Conservation (phyloP, 1,140 invertebrate genomes). For the Andrena cerasifolii region DNA sequence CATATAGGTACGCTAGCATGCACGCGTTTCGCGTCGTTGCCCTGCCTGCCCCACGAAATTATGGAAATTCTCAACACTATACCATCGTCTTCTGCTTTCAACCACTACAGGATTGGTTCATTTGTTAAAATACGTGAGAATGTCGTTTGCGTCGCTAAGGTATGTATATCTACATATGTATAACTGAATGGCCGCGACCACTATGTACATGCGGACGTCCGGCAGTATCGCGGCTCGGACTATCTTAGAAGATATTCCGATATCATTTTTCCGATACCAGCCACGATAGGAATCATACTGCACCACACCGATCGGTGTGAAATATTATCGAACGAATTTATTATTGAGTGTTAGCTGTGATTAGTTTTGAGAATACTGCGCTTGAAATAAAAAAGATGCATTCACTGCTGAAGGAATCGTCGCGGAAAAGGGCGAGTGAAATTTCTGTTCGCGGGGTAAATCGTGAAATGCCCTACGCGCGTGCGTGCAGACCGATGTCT, state of each 20-base stretch:
- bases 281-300: slow-evolving; percentile 21
- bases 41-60: background rate
- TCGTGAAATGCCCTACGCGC: slow-evolving; percentile 18
- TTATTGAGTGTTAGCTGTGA: too few species aligned
- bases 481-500: background rate
- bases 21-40: background rate
- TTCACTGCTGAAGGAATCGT: too few species aligned
- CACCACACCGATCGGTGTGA: slow-evolving; percentile 5
- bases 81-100: background rate
- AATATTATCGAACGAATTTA: slow-evolving; percentile 5
- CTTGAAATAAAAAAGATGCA: too few species aligned
- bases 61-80: background rate
- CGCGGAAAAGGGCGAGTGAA: background rate
- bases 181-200: background rate
- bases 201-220: too few species aligned
- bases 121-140: background rate
- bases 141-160: background rate
- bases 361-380: too few species aligned
- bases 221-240: too few species aligned
- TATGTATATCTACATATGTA: too few species aligned
- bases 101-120: background rate
- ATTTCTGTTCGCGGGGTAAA: slow-evolving; percentile 4
- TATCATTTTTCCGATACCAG: background rate
- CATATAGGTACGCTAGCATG: too few species aligned
- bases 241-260: background rate